These are phyloP conservation scores for Coelinius sp. DNA, from an alignment of 2,888 invertebrate genomes.

Conservation along the genomic window DNA sequence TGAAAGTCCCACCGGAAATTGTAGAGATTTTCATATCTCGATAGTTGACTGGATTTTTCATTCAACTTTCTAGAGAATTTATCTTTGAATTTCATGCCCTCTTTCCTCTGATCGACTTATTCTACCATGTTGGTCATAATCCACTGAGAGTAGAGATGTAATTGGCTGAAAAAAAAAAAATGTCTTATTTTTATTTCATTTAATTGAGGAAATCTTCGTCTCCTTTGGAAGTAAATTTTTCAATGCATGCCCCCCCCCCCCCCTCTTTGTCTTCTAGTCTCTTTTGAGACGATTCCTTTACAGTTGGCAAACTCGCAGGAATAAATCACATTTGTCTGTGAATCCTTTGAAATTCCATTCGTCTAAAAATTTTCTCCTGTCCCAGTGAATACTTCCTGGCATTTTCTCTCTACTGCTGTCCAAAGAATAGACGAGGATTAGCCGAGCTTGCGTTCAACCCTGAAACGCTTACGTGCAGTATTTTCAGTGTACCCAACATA, in stretches of 20 bases:
- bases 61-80: not conserved
- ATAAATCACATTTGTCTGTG: constrained; percentile 18
- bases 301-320: not conserved
- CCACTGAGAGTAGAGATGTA: not conserved
- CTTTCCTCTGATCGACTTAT: not conserved
- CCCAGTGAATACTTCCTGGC: not conserved
- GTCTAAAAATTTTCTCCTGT: constrained; percentile 21
- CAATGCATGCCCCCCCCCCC: too few species aligned
- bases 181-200: not conserved
- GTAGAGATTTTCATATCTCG: not conserved
- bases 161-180: not conserved
- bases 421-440: constrained; percentile 32
- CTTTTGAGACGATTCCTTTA: not conserved
- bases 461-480: constrained; percentile 19
- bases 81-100: constrained; percentile 5
- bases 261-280: not conserved
- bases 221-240: too few species aligned
- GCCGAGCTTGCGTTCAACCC: constrained; percentile 27
- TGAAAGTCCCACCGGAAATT: not conserved
- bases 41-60: not conserved
- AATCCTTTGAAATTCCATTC: constrained; percentile 16
- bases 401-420: constrained; percentile 25
- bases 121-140: not conserved
- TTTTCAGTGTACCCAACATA: constrained; percentile 3
- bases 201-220: not conserved